Percentiles rank a stretch among this genome's conserved stretches.
phyloP scores from a whole-genome alignment of 2,113 vertebrate species.

The Eudorcas thomsonii region DNA sequence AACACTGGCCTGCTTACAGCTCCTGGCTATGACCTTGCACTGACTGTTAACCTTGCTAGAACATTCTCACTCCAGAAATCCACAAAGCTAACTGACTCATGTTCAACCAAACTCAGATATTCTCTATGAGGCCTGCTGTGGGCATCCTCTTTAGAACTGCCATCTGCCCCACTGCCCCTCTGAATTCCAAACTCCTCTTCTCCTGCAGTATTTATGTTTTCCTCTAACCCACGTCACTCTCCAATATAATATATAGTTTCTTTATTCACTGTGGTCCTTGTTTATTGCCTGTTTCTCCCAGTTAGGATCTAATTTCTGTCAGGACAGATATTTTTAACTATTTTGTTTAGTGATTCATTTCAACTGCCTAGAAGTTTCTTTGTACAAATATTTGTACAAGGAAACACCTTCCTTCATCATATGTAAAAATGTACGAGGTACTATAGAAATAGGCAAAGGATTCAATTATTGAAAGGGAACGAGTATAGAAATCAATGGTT shows the following conservation, averaged over 20 bases:
- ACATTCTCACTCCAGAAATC: not conserved
- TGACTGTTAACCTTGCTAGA: not conserved
- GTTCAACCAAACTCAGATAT: not conserved
- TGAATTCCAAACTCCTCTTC: not conserved
- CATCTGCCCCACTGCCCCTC: not conserved
- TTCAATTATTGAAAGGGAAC: not conserved
- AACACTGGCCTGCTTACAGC: not conserved
- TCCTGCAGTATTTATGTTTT: not conserved
- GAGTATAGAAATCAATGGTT: not conserved
- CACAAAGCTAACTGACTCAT: not conserved
- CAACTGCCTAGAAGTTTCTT: not conserved
- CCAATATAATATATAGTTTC: not conserved
- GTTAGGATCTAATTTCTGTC: not conserved
- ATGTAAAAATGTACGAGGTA: not conserved
- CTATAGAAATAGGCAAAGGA: not conserved
- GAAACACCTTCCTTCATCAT: not conserved
- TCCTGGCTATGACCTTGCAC: not conserved
- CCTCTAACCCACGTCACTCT: not conserved
- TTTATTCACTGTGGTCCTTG: not conserved
- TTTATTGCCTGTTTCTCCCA: not conserved
- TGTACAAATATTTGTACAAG: not conserved
- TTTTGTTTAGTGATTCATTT: not conserved
- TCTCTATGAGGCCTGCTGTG: not conserved
- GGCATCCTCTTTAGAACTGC: not conserved
- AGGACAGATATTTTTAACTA: not conserved